Base-by-base conservation (phyloP, 2,113 vertebrate genomes). In the Turnix velox region DNA sequence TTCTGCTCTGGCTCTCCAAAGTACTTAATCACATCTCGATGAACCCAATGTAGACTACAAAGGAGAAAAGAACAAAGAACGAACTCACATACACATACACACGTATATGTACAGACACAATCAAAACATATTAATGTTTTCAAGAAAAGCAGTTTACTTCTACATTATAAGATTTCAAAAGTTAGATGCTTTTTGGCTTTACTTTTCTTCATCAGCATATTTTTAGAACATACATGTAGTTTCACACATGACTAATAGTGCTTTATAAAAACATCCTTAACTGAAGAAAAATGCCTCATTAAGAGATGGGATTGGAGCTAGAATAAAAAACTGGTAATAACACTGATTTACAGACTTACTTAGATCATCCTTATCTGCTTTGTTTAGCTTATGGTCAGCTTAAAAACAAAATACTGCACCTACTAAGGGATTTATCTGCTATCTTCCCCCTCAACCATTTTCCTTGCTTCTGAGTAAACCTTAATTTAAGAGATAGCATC, bases 51-150 rank as follows among this genome's bases (percentile, higher is more conserved):
- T 15, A 80, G 43, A 77, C 42, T 59, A 55, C 27, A 84, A 84
- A 12, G 19, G 66, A 52, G 10, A 68, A 43, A 87, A 52, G 18
- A 92, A 86, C 12, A 62, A 85, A 43, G 7, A 20, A 85, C 74
- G 25, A 69, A 59, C 12, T n/a, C 31, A 15, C 12, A 58, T 8
- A 39, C 4, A 65, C 6, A 69, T 4, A 43, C 16, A 43, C 10
- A 45, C 6, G 66, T 2, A 40, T 2, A 57, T 7, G 63, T 1
- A 61, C 0, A 65, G 1, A 48, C 6, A 48, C 10, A 42, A 39
- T 5, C 18, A 77, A 42, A 76, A 9, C 2, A 2, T 18, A 28
- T 51, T 39, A 5, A 61, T 8, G 12, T 69, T 91, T 84, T 87
- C 61, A 87, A 18, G 13, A 63, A 80, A 84, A 40, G 1, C 4